phyloP scores from a whole-genome alignment of 2,888 invertebrate genomes.

The Lasiommata megera region DNA sequence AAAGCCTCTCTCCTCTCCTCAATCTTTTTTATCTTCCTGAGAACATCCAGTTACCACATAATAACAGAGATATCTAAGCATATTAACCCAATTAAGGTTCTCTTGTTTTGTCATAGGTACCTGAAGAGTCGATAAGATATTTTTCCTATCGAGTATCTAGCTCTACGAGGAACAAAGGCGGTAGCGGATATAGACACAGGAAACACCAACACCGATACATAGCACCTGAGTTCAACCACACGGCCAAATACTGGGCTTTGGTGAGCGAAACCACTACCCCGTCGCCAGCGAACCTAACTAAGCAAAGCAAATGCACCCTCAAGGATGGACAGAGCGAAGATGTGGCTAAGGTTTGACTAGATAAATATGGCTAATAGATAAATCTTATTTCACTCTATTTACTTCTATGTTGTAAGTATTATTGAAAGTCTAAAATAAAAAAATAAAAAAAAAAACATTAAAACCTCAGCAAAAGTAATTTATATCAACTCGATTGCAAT shows the following conservation, averaged over 20 bases:
- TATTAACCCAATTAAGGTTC: background rate
- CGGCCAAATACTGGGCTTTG: conserved; percentile 72
- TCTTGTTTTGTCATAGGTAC: conserved; percentile 46
- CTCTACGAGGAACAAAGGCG: conserved; percentile 68
- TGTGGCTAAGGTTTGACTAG: conserved; percentile 60
- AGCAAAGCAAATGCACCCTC: conserved; percentile 68
- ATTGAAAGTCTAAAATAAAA: too few species aligned
- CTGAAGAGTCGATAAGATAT: conserved; percentile 65
- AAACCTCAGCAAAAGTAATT: too few species aligned
- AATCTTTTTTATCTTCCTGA: too few species aligned
- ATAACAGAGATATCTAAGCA: too few species aligned
- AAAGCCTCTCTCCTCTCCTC: too few species aligned
- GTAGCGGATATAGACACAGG: conserved; percentile 64
- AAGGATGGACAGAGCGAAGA: conserved; percentile 68
- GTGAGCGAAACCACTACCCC: conserved; percentile 67
- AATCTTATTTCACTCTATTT: background rate
- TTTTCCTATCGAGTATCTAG: conserved; percentile 75
- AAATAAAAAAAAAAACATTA: too few species aligned
- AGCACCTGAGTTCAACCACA: conserved; percentile 73
- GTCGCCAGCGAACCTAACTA: conserved; percentile 52
- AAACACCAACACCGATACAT: conserved; percentile 74
- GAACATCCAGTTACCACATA: too few species aligned
- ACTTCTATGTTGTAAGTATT: too few species aligned
- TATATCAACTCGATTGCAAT: too few species aligned
- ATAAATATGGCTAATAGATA: background rate